These are phyloP conservation scores for Cynodonichthys magdalenae DNA, from an alignment of 2,797 vertebrate genomes.

Conservation along the genomic window DNA sequence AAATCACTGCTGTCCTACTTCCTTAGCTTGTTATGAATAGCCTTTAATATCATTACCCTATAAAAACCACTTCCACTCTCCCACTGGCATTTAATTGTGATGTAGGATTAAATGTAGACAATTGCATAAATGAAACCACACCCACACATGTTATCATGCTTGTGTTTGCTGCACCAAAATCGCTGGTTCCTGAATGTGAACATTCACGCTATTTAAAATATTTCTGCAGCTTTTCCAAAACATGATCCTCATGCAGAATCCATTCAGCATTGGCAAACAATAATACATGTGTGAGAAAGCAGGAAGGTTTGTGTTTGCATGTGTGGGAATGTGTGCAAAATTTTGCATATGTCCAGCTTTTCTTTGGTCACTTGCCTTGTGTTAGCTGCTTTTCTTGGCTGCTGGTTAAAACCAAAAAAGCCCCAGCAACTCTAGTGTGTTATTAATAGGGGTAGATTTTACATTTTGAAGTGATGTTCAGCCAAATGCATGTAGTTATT, in stretches of 20 bases:
- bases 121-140: slow-evolving; percentile 15
- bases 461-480: too few relatives aligned
- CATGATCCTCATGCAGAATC: neutral
- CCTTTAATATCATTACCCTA: slow-evolving; percentile 65
- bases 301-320: slow-evolving; percentile 6
- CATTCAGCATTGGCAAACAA: neutral
- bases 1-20: slow-evolving; percentile 54
- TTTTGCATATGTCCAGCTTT: slow-evolving; percentile 33
- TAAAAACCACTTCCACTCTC: slow-evolving; percentile 48
- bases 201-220: neutral
- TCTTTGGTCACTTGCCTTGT: slow-evolving; percentile 45
- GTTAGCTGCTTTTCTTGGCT: slow-evolving; percentile 43
- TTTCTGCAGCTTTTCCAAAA: too few relatives aligned
- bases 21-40: slow-evolving; percentile 60
- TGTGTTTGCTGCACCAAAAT: neutral
- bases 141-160: slow-evolving; percentile 2
- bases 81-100: slow-evolving; percentile 47
- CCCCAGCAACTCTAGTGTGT: slow-evolving; percentile 40
- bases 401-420: slow-evolving; percentile 48
- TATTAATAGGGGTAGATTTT: slow-evolving; percentile 2
- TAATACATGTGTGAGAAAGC: neutral
- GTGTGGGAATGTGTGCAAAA: slow-evolving; percentile 32
- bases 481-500: too few relatives aligned
- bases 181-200: neutral
- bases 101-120: slow-evolving; percentile 48